Base-by-base conservation (phyloP, 2,888 invertebrate species). In the Drosophila aldrichi region DNA sequence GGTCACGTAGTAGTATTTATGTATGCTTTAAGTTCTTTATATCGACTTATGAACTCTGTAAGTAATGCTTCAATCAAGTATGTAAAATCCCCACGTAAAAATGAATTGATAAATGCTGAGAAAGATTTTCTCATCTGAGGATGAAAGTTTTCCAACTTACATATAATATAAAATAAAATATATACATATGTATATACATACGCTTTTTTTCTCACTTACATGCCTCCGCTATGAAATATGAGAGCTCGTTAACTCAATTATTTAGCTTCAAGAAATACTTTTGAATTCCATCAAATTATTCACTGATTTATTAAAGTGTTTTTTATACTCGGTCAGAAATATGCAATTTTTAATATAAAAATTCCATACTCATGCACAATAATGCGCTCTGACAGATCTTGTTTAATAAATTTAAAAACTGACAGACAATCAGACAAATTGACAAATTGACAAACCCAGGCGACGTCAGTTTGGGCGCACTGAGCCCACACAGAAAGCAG, bases 401-500 rank as follows among this genome's bases (percentile, higher is more conserved):
- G 70, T 70, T 76, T 66, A 70, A 77, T 77, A 77, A 73, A 77
- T 76, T 76, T 43, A 41, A 63, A n/a, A 49, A 63, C 48, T 81
- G 81, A 69, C 79, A 77, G 59, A 70, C 76, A 81, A 82, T 77
- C 74, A 69, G 72, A 54, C 62, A 76, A 81, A 71, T 82, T 83
- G 84, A 81, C 72, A 75, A 81, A 73, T 83, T 82, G 84, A 82
- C 72, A 81, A 79, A 70, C 57, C 34, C 70, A 38, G 60, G 54
- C 64, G 56, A 32, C 59, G 48, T 69, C 76, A 65, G 76, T 65
- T 69, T 62, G 58, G 36, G 25, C 56, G 40, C 14, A 10, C 64
- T 38, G n/a, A 58, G 72, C 70, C 80, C 80, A 79, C 79, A 81
- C 80, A 74, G 68, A 65, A 52, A n/a, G 14, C 49, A 32, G 44